phyloP scores from a whole-genome alignment of 2,113 vertebrate genomes.

The Brachyistius frenatus region DNA sequence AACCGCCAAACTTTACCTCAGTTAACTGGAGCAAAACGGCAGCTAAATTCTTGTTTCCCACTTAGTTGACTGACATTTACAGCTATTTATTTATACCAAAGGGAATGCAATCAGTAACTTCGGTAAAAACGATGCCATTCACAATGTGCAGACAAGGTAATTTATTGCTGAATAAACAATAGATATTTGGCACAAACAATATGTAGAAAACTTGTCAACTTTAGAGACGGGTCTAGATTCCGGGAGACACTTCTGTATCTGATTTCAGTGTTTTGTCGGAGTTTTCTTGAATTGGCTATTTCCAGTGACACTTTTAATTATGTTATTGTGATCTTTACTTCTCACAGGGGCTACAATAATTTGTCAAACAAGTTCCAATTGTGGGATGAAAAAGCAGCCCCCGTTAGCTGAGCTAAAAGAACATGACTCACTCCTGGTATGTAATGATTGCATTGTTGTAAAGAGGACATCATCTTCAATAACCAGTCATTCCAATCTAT shows the following conservation, averaged over 20 bases:
- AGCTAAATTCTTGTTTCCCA: slow-evolving; percentile 32
- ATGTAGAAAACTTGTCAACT: slow-evolving; percentile 20
- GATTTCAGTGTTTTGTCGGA: slow-evolving; percentile 20
- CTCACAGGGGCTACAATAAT: slow-evolving; percentile 2
- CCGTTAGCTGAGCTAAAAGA: neutral
- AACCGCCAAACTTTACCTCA: slow-evolving; percentile 47
- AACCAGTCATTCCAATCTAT: slow-evolving; percentile 14
- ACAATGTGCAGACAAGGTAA: neutral
- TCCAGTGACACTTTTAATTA: slow-evolving; percentile 18
- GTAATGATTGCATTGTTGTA: slow-evolving; percentile 6
- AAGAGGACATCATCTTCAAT: slow-evolving; percentile 20
- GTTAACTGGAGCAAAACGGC: slow-evolving; percentile 26
- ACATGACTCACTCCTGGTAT: slow-evolving; percentile 3
- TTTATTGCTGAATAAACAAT: neutral
- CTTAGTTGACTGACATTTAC: slow-evolving; percentile 12
- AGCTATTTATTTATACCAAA: slow-evolving; percentile 4
- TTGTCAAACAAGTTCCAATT: slow-evolving; percentile 11
- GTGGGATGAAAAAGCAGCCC: neutral
- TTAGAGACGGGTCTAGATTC: neutral
- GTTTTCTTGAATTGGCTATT: slow-evolving; percentile 10
- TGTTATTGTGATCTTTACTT: slow-evolving; percentile 9
- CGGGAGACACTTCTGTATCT: neutral
- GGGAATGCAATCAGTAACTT: slow-evolving; percentile 32
- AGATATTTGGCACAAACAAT: slow-evolving; percentile 35
- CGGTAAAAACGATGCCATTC: slow-evolving; percentile 37